Percentiles rank a stretch among this genome's conserved stretches.
Conservation (phyloP, 2,888 invertebrate genomes). For the Mystacides longicornis region DNA sequence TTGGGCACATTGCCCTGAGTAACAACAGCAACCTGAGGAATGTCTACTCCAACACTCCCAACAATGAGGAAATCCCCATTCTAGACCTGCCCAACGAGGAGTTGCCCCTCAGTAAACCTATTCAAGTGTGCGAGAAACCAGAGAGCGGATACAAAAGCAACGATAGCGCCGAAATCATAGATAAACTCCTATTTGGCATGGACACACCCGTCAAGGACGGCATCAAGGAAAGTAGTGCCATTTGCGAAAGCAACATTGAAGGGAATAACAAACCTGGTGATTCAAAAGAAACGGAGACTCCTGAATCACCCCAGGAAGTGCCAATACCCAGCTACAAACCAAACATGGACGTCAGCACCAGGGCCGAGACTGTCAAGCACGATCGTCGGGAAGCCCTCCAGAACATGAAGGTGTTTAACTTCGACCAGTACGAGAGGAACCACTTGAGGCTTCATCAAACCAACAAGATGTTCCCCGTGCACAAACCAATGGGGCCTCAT, state of each 20-base stretch:
- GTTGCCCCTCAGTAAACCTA: conserved; percentile 18
- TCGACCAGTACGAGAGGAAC: conserved; percentile 47
- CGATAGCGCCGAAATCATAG: conserved; percentile 25
- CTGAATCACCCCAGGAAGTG: background rate
- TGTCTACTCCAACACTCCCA: conserved; percentile 5
- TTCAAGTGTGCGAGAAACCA: conserved; percentile 23
- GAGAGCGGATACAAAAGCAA: conserved; percentile 26
- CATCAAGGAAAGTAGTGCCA: background rate
- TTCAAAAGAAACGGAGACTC: background rate
- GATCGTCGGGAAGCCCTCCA: conserved; percentile 15
- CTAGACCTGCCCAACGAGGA: conserved; percentile 25
- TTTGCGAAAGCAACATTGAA: background rate
- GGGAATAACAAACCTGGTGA: background rate
- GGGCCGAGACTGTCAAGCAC: conserved; percentile 1
- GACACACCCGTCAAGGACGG: conserved; percentile 17
- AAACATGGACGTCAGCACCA: conserved; percentile 4
- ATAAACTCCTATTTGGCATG: conserved; percentile 22
- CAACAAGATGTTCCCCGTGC: conserved; percentile 34
- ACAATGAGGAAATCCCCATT: conserved; percentile 14
- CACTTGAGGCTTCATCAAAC: conserved; percentile 36
- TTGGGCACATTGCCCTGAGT: conserved; percentile 35
- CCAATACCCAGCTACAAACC: background rate
- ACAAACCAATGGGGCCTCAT: conserved; percentile 45
- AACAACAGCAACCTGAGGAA: conserved; percentile 26
- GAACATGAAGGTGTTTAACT: conserved; percentile 44